These are phyloP conservation scores for Ramphastos sulfuratus DNA, from an alignment of 2,113 vertebrate genomes.

Conservation along the genomic window DNA sequence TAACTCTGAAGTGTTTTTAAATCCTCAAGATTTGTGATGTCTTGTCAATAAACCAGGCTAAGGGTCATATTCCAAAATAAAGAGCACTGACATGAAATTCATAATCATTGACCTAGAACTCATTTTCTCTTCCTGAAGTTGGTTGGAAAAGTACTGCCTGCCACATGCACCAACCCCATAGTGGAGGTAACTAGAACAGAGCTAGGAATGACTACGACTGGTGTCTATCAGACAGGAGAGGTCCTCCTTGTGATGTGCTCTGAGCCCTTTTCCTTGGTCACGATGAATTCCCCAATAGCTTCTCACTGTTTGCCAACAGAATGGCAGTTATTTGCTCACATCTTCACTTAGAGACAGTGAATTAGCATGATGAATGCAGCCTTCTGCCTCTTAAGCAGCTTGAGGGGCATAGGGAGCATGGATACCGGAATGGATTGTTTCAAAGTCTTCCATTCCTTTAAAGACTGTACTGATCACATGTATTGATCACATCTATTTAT, in stretches of 20 bases:
- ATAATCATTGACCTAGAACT: not conserved
- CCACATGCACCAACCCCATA: not conserved
- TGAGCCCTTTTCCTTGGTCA: not conserved
- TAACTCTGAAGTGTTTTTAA: not conserved
- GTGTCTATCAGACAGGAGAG: not conserved
- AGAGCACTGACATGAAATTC: not conserved
- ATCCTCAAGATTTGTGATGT: not conserved
- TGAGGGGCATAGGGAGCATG: not conserved
- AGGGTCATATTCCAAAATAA: not conserved
- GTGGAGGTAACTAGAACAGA: not conserved
- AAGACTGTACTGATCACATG: not conserved
- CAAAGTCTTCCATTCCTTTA: not conserved
- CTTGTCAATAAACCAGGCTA: not conserved
- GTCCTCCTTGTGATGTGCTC: not conserved
- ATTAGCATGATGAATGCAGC: not conserved
- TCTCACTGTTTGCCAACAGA: not conserved
- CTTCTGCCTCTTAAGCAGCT: not conserved
- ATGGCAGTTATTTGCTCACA: not conserved
- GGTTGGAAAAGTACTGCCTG: not conserved
- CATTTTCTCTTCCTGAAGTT: not conserved
- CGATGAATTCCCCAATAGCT: not conserved
- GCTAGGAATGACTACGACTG: not conserved
- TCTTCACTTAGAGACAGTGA: not conserved
- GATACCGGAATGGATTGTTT: not conserved
- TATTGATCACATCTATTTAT: not conserved